phyloP scores from a whole-genome alignment of 2,797 vertebrate genomes.

The Pangasius djambal region DNA sequence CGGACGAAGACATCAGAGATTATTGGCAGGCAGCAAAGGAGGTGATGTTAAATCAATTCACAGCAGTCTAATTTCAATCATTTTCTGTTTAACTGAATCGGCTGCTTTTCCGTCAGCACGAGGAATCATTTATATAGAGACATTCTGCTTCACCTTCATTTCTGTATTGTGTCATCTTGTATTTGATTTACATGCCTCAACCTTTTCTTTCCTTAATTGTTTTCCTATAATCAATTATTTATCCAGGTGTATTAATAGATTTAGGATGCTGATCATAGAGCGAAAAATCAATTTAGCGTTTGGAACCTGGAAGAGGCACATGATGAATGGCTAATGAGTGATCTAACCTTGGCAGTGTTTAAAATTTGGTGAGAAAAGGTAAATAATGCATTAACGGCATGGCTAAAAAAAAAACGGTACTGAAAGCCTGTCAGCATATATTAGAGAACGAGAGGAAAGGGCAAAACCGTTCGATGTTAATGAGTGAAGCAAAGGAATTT shows the following conservation, averaged over 20 bases:
- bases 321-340: constrained; percentile 63
- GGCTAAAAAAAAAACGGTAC: constrained; percentile 67
- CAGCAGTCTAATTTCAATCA: constrained; percentile 37
- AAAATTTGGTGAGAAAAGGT: constrained; percentile 55
- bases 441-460: constrained; percentile 48
- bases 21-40: constrained; percentile 11
- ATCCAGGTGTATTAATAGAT: constrained; percentile 46
- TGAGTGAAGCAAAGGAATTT: constrained; percentile 28
- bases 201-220: background rate
- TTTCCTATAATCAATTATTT: constrained; percentile 42
- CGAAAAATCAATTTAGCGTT: constrained; percentile 51
- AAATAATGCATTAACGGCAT: constrained; percentile 67
- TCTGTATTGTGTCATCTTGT: background rate
- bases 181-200: background rate
- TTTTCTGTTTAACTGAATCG: constrained; percentile 30
- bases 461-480: constrained; percentile 57
- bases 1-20: constrained; percentile 12
- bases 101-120: constrained; percentile 18
- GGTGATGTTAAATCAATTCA: constrained; percentile 46
- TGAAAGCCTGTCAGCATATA: constrained; percentile 58
- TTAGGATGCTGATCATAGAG: constrained; percentile 49
- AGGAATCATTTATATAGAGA: constrained; percentile 8
- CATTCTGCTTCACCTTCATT: background rate
- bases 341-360: constrained; percentile 67
- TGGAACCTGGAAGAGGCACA: constrained; percentile 24